Percentiles rank a stretch among this genome's conserved stretches.
Evolutionary conservation across 2,888 invertebrate genomes (phyloP).

Genomic region (Clusia tigrina): DNA sequence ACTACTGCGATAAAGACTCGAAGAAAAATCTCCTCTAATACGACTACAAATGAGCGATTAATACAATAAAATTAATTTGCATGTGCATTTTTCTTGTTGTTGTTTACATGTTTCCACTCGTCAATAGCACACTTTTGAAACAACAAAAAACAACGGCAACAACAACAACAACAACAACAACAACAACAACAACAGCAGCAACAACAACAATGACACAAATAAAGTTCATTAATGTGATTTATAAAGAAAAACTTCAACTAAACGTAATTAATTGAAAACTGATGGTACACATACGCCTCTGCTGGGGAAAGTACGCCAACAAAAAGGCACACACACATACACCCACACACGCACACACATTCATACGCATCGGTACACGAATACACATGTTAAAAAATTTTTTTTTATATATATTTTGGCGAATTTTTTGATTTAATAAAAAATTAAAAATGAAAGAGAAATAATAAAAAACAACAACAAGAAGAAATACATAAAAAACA

Average conservation of each 20-base stretch:
- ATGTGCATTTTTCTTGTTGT: slow-evolving; percentile 17
- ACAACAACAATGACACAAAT: background rate
- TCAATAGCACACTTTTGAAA: background rate
- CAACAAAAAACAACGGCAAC: slow-evolving; percentile 28
- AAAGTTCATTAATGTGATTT: background rate
- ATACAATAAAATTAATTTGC: too few relatives aligned
- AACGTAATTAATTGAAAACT: background rate
- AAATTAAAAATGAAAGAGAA: slow-evolving; percentile 26
- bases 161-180: slow-evolving; percentile 21
- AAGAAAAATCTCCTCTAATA: too few relatives aligned
- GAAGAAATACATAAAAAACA: slow-evolving; percentile 19
- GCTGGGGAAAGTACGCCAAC: background rate
- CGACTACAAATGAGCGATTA: too few relatives aligned
- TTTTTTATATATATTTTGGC: slow-evolving; percentile 9
- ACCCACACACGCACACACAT: too few relatives aligned
- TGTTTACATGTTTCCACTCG: background rate
- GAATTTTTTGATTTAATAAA: slow-evolving; percentile 54
- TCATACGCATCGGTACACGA: background rate
- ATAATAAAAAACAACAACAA: background rate
- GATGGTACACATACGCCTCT: background rate
- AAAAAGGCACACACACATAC: background rate
- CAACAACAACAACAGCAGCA: slow-evolving; percentile 7
- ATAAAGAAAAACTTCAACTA: background rate
- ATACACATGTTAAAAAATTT: background rate
- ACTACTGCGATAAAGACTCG: too few relatives aligned